Conservation (phyloP, 2,797 vertebrate genomes). For the Parauchenoglanis punctatus region DNA sequence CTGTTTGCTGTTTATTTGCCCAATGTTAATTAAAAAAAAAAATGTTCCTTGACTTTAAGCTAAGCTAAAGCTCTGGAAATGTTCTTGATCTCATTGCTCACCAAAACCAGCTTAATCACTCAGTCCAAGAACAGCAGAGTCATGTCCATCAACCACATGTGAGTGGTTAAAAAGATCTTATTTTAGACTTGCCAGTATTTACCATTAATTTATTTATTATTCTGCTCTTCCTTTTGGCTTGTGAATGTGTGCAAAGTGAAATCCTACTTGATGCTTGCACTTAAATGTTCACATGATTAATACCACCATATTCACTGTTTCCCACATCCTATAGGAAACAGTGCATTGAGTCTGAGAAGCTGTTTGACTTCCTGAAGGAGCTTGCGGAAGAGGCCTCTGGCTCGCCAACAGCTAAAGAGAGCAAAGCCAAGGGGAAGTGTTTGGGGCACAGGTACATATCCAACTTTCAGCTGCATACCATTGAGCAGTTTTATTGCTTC, state of each 20-base stretch:
- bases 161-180: conserved; percentile 51
- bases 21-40: not conserved
- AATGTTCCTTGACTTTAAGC: conserved; percentile 39
- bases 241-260: not conserved
- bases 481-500: not conserved
- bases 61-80: conserved; percentile 77
- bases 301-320: not conserved
- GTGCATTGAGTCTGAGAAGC: conserved; percentile 76
- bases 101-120: conserved; percentile 70
- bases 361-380: conserved; percentile 76
- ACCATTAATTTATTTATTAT: not conserved
- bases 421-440: conserved; percentile 64
- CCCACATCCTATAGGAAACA: conserved; percentile 68
- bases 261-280: not conserved
- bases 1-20: not conserved
- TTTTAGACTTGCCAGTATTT: not conserved
- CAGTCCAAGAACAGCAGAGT: conserved; percentile 71
- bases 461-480: not conserved
- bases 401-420: conserved; percentile 61
- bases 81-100: conserved; percentile 75
- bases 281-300: not conserved
- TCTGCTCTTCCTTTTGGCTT: not conserved
- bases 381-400: conserved; percentile 61
- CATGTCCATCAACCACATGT: conserved; percentile 76
- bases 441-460: conserved; percentile 66